A percentile compares a stretch with the other conserved stretches of the same genome.
These are phyloP conservation scores for Octodon degus DNA, from an alignment of 2,113 vertebrate species.

Conservation along the genomic window DNA sequence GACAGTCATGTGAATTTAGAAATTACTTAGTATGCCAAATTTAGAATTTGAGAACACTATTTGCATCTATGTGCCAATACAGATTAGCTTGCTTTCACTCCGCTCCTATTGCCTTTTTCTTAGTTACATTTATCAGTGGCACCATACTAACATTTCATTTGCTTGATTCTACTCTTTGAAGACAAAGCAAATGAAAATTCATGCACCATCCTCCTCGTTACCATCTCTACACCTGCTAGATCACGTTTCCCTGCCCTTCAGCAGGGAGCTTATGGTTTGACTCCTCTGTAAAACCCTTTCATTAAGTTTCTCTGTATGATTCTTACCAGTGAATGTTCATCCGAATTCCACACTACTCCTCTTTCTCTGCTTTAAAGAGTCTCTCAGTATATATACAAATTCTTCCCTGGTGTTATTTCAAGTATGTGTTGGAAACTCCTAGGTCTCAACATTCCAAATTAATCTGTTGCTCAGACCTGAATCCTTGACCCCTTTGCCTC, in stretches of 20 bases:
- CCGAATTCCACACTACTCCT: background rate
- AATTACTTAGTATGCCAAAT: background rate
- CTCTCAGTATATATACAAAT: background rate
- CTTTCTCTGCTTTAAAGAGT: background rate
- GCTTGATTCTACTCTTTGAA: background rate
- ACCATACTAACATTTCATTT: background rate
- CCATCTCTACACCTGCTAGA: background rate
- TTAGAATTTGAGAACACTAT: background rate
- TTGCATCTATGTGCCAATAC: background rate
- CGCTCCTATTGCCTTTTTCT: background rate
- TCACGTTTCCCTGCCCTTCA: background rate
- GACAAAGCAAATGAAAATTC: background rate
- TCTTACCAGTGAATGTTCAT: background rate
- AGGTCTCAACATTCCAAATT: background rate
- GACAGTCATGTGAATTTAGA: background rate
- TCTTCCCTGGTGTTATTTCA: background rate
- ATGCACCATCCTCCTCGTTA: accelerated
- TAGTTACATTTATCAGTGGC: background rate
- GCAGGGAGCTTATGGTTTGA: background rate
- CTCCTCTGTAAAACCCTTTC: background rate
- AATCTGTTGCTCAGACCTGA: background rate
- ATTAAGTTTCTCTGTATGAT: background rate
- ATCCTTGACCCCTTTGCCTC: background rate
- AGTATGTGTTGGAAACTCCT: background rate
- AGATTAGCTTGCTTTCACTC: background rate